These are phyloP conservation scores for Coenonympha glycerion DNA, from an alignment of 2,888 invertebrate species.

Conservation along the genomic window DNA sequence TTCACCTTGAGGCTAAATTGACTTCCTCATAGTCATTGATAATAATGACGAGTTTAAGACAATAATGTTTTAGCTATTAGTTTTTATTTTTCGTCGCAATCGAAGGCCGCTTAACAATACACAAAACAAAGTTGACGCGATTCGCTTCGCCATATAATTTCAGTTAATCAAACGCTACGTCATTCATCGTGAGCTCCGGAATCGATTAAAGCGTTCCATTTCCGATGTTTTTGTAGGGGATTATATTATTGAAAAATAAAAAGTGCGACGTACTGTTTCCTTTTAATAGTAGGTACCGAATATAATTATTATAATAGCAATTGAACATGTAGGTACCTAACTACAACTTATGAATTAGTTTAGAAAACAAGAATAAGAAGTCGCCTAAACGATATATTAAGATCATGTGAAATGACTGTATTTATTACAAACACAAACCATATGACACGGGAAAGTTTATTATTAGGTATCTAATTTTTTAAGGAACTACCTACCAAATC, in stretches of 20 bases:
- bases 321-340: no score
- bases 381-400: no score
- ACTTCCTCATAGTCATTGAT: constrained; percentile 65
- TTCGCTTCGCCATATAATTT: constrained; percentile 73
- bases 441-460: no score
- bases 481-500: no score
- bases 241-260: constrained; percentile 21
- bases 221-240: constrained; percentile 64
- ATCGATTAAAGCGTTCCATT: constrained; percentile 72
- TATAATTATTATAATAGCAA: no score
- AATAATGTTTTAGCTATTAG: constrained; percentile 66
- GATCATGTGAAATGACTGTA: no score
- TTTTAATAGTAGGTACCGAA: no score
- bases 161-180: constrained; percentile 68
- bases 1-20: constrained; percentile 66
- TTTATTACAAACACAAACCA: no score
- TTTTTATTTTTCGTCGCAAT: constrained; percentile 64
- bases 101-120: constrained; percentile 69
- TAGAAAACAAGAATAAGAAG: no score
- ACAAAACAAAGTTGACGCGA: constrained; percentile 65
- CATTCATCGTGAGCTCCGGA: constrained; percentile 66
- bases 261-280: background rate
- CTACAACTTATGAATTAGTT: no score
- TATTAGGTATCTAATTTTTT: no score
- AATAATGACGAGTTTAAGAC: constrained; percentile 71